Evolutionary conservation across 2,888 invertebrate species (phyloP), one percentile per base, ranked within the genome.

Genomic region (Napeogenes inachia): DNA sequence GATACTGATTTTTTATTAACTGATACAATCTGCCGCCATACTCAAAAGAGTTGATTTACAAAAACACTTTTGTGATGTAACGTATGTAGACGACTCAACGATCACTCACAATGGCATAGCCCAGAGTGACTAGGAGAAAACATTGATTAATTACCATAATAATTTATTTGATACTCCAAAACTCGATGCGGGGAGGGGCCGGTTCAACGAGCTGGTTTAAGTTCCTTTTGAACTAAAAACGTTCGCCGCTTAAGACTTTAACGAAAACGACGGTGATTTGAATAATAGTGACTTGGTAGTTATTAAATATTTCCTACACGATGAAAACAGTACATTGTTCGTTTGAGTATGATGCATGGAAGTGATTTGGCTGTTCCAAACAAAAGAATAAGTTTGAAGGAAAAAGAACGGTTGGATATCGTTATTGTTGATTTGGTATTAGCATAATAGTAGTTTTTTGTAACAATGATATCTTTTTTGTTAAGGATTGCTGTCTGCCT

Each of bases 101-200:
- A 88, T 89, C 89, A 87, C 82, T 89, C 87, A 89, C 89, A 89
- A 88, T 87, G 75, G 83, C 75, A 74, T 69, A 75, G 80, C 80
- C 79, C 77, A 74, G 81, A 90, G 87, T 90, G 89, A 90, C 89
- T 89, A 76, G 89, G 84, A 89, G 89, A 89, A 89, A 89, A 90
- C 89, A 86, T 88, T 90, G 90, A 90, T 90, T 90, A 90, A 90
- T 90, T 89, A 89, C 88, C 88, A 89, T 89, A 89, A 90, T 90
- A 87, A 89, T 90, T 90, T 90, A 90, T 90, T 89, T 90, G 90
- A 88, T 90, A 89, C 89, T 85, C 88, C 81, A 84, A 87, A 89
- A 88, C 86, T 87, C 84, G 88, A 87, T 86, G 85, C 75, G 75
- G 81, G 85, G 85, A 80, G 85, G 85, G 82, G 84, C 82, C 79